Percentiles rank a stretch among this genome's conserved stretches.
Evolutionary conservation across 1,140 invertebrate species (phyloP).

Genomic region (Drosophila grimshawi): DNA sequence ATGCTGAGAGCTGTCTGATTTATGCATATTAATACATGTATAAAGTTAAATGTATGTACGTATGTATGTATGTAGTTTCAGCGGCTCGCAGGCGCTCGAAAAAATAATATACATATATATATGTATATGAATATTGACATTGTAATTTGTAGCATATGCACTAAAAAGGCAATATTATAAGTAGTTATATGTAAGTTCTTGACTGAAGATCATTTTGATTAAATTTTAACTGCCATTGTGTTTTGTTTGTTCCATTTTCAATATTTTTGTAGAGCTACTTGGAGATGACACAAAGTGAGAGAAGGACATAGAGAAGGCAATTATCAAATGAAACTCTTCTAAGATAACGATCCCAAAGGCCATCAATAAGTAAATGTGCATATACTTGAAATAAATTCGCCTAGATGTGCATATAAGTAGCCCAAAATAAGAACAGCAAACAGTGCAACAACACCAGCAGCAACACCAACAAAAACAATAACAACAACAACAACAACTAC

Average conservation of each 20-base stretch:
- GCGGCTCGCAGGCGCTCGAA: not conserved
- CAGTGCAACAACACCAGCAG: not conserved
- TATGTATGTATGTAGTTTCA: not conserved
- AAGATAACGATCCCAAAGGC: conserved; percentile 8
- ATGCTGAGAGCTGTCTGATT: conserved; percentile 43
- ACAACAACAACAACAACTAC: not conserved
- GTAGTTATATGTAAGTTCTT: not conserved
- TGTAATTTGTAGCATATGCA: conserved; percentile 1
- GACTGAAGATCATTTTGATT: conserved; percentile 9
- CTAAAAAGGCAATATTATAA: not conserved
- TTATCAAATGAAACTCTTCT: conserved; percentile 8
- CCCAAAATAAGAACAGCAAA: not conserved
- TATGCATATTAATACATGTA: conserved; percentile 4
- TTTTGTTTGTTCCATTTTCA: not conserved
- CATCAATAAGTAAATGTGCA: conserved; percentile 43
- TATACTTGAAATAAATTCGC: conserved; percentile 18
- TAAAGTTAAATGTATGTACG: no score
- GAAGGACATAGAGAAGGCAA: not conserved
- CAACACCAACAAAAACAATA: not conserved
- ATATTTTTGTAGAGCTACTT: conserved; percentile 1
- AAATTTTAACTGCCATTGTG: conserved; percentile 2
- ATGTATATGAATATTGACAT: not conserved
- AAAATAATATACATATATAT: no score
- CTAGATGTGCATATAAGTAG: not conserved
- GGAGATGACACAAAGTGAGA: not conserved